Percentiles rank a stretch among this genome's conserved stretches.
phyloP scores from a whole-genome alignment of 2,797 vertebrate genomes.

The Telmatherina bonti region DNA sequence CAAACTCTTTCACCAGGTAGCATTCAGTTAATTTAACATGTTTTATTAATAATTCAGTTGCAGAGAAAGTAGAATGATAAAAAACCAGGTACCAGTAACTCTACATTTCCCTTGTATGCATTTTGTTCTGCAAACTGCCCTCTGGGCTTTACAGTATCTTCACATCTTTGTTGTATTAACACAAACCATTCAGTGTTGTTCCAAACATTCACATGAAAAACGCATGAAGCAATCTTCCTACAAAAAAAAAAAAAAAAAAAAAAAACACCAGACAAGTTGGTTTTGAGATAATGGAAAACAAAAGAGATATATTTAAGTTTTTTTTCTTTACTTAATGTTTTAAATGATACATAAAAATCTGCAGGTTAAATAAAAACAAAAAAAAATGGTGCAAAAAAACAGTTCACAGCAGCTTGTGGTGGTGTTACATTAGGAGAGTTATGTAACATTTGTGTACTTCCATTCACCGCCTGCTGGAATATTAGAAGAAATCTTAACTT shows the following conservation, averaged over 20 bases:
- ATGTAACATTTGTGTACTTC: background rate
- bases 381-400: slow-evolving; percentile 37
- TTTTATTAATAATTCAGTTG: slow-evolving; percentile 81
- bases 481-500: slow-evolving; percentile 34
- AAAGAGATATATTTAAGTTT: slow-evolving; percentile 57
- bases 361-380: background rate
- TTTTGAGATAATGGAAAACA: slow-evolving; percentile 43
- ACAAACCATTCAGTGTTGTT: slow-evolving; percentile 37
- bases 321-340: slow-evolving; percentile 31
- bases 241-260: slow-evolving; percentile 52
- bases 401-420: slow-evolving; percentile 31
- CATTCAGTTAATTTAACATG: slow-evolving; percentile 68
- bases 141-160: slow-evolving; percentile 12
- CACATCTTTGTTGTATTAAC: slow-evolving; percentile 31
- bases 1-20: slow-evolving; percentile 13
- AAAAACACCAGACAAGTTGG: slow-evolving; percentile 43
- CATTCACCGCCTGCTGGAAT: background rate
- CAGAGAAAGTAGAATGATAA: slow-evolving; percentile 71
- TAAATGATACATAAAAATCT: slow-evolving; percentile 44
- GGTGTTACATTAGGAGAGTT: background rate
- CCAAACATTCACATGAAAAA: slow-evolving; percentile 60
- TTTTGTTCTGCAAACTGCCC: slow-evolving; percentile 29
- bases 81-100: slow-evolving; percentile 68
- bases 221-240: slow-evolving; percentile 48
- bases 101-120: slow-evolving; percentile 60